Evolutionary conservation across 2,113 vertebrate genomes (phyloP), one percentile per base, ranked within the genome.

Genomic region (Naja naja): DNA sequence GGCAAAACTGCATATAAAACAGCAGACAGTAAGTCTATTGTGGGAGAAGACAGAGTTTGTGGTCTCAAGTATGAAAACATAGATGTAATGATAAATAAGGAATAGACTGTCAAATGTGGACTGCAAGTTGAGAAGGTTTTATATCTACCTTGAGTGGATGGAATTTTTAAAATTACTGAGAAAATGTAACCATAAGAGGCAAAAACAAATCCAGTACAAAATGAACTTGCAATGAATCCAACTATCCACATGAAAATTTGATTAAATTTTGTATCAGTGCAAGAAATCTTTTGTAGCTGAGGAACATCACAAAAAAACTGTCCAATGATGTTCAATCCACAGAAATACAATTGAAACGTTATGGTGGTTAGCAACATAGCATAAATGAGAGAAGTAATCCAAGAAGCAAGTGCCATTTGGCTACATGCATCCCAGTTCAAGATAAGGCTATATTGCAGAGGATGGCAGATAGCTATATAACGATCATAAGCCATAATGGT

Each of bases 31-130:
- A 87, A n/a, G 5, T 92, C 91, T 12, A 64, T 20, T 2, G 30
- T 34, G 0, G 55, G 55, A 34, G 45, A 64, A 56, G 91, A 92
- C 25, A 92, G 56, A 11, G 55, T 5, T 87, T 92, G 47, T 9
- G 85, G 91, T 22, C 85, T 92, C 27, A 92, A 7, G 25, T 91
- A 87, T 25, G 91, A 87, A 92, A 92, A 92, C 56, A 88, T 5
- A 87, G 27, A 45, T 52, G 85, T 60, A 0, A 34, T 22, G 0
- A 87, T 52, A 18, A 92, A 92, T 47, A 92, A 87, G 22, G 55
- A 60, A 27, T 64, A 92, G 20, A 88, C 45, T 3, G 30, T 92
- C 45, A 92, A 87, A 47, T 92, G 91, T 30, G 91, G 91, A 69
- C 11, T 88, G 85, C 85, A 92, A n/a, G 91, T 92, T 27, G 91